Evolutionary conservation across 2,113 vertebrate species (phyloP).

Genomic region (Heptranchias perlo): DNA sequence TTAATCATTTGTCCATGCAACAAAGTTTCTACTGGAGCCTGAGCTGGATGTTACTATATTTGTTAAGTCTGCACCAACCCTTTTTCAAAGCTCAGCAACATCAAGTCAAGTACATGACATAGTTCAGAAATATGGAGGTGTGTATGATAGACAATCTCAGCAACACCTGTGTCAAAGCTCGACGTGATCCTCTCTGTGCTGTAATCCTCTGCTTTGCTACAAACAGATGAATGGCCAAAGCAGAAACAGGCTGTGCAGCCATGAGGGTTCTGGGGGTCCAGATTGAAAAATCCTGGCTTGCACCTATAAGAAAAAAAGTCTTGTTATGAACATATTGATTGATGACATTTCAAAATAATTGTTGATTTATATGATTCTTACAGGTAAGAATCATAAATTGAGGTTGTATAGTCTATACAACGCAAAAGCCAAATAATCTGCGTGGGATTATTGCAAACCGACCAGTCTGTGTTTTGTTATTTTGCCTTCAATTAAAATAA

Average conservation of each 20-base stretch:
- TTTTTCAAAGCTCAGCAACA: neutral
- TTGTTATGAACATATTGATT: conserved; percentile 23
- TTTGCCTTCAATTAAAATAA: neutral
- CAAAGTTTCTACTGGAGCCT: neutral
- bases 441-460: neutral
- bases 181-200: conserved; percentile 67
- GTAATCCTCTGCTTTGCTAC: conserved; percentile 72
- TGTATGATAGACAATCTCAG: neutral
- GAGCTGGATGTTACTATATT: neutral
- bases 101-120: neutral
- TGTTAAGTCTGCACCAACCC: neutral
- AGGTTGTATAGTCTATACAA: neutral
- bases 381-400: too few relatives aligned
- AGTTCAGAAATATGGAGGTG: neutral
- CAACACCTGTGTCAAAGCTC: conserved; percentile 69
- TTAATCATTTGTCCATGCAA: neutral
- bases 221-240: conserved; percentile 91
- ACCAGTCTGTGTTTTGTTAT: neutral
- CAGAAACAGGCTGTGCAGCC: conserved; percentile 95
- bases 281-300: conserved; percentile 89
- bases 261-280: conserved; percentile 72
- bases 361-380: neutral
- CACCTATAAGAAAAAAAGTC: conserved; percentile 63
- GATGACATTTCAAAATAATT: neutral
- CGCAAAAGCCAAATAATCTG: neutral